These are phyloP conservation scores for Micromys minutus DNA, from an alignment of 2,113 vertebrate species.

Conservation along the genomic window DNA sequence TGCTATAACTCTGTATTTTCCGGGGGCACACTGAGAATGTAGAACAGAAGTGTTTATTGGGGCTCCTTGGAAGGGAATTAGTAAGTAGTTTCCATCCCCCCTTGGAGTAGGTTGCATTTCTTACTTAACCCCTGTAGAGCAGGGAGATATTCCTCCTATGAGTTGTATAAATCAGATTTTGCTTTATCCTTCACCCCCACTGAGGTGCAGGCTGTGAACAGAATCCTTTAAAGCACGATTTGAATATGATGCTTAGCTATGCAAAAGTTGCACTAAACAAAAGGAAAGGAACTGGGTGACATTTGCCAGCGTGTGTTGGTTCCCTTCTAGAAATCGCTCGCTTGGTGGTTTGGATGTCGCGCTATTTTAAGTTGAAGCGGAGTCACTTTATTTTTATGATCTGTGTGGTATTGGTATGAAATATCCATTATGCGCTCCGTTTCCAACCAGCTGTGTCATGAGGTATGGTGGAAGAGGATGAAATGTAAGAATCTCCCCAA, in stretches of 20 bases:
- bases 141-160: constrained; percentile 2
- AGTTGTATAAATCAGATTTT: neutral
- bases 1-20: constrained; percentile 30
- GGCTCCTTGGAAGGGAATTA: neutral
- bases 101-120: neutral
- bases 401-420: neutral
- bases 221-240: constrained; percentile 45
- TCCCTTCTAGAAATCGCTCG: constrained; percentile 52
- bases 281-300: neutral
- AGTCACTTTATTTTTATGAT: constrained; percentile 49
- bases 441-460: constrained; percentile 57
- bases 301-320: neutral
- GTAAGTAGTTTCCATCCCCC: constrained; percentile 30
- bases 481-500: constrained; percentile 40
- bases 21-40: neutral
- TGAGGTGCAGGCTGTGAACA: neutral
- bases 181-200: constrained; percentile 30
- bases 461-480: constrained; percentile 16
- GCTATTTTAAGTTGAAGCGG: constrained; percentile 8
- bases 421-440: constrained; percentile 29
- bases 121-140: neutral
- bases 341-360: constrained; percentile 4
- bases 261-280: constrained; percentile 9
- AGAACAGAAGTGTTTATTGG: constrained; percentile 16
- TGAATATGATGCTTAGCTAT: constrained; percentile 54